Evolutionary conservation across 2,113 vertebrate species (phyloP).

Genomic region (Oncorhynchus mykiss): DNA sequence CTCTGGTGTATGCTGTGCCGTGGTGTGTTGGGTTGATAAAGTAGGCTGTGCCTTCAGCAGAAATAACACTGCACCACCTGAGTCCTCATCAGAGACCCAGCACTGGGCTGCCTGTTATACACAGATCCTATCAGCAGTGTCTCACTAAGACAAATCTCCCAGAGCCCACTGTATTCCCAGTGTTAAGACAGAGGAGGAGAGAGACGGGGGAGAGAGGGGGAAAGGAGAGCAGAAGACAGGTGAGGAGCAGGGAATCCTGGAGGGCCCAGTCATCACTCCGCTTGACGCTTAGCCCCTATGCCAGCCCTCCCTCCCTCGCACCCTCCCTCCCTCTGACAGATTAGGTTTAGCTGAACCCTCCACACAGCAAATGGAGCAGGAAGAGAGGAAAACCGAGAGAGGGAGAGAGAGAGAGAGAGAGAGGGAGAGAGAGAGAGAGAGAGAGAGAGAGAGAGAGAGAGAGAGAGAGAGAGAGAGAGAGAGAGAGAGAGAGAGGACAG

Average conservation of each 20-base stretch:
- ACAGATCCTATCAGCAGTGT: constrained; percentile 46
- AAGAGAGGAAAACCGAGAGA: constrained; percentile 40
- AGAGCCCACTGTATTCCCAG: constrained; percentile 66
- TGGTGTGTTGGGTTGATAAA: neutral
- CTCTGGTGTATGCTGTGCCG: constrained; percentile 34
- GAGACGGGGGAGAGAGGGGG: neutral
- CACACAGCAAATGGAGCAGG: constrained; percentile 49
- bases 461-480: no score
- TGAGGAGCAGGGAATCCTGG: constrained; percentile 1
- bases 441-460: constrained; percentile 12
- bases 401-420: neutral
- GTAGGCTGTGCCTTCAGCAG: neutral
- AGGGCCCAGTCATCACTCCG: constrained; percentile 23
- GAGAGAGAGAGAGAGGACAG: no score
- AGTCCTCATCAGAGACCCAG: constrained; percentile 10
- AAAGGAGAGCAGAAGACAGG: neutral
- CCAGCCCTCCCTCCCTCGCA: constrained; percentile 39
- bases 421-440: neutral
- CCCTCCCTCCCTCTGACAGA: constrained; percentile 51
- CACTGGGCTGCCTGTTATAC: constrained; percentile 20
- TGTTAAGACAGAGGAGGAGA: constrained; percentile 44
- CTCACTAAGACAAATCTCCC: constrained; percentile 72
- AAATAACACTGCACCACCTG: constrained; percentile 1
- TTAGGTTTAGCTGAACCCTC: constrained; percentile 58
- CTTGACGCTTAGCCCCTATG: constrained; percentile 22